Evolutionary conservation across 2,797 vertebrate genomes (phyloP), one percentile per base, ranked within the genome.

Genomic region (Danio aesculapii): DNA sequence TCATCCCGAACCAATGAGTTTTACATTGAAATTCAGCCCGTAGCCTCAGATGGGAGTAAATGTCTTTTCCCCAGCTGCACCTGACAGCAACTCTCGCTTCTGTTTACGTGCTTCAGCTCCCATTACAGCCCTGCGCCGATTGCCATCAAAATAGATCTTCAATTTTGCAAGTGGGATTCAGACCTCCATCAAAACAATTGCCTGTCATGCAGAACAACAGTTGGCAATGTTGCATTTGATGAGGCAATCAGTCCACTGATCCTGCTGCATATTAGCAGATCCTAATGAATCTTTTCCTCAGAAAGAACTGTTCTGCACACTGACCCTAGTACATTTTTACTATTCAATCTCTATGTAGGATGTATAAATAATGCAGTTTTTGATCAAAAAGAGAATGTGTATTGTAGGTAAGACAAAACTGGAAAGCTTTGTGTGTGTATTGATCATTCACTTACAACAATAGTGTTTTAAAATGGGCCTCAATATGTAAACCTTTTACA

Each of bases 141-240:
- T 81, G 69, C 69, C 50, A 72, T 80, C 14, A 81, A 66, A 71
- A 63, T 62, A 74, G 69, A 73, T 66, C 59, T 80, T 64, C 44
- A 74, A 16, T 66, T 81, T 74, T 74, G 70, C 52, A 47, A 81
- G 70, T 49, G 78, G 50, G 61, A 80, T 66, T 80, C 69, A 80
- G 41, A 80, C 7, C 70, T 47, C 21, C 61, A 81, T 81, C 79
- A 74, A 81, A 81, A 67, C 61, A 74, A 67, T 67, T 55, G 69
- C 17, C 50, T 73, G 69, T 80, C 70, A 74, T 67, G 70, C 11
- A 52, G 44, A 63, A 72, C 78, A 73, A 73, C 43, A 62, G 43
- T 73, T 80, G 50, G 52, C 59, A 66, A 41, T 80, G 59, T 71
- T 72, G 69, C 41, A 30, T 72, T 64, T 73, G 50, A 72, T 79